A percentile compares a stretch with the other conserved stretches of the same genome.
Conservation (phyloP, 2,113 vertebrate genomes). For the Capreolus pygargus region DNA sequence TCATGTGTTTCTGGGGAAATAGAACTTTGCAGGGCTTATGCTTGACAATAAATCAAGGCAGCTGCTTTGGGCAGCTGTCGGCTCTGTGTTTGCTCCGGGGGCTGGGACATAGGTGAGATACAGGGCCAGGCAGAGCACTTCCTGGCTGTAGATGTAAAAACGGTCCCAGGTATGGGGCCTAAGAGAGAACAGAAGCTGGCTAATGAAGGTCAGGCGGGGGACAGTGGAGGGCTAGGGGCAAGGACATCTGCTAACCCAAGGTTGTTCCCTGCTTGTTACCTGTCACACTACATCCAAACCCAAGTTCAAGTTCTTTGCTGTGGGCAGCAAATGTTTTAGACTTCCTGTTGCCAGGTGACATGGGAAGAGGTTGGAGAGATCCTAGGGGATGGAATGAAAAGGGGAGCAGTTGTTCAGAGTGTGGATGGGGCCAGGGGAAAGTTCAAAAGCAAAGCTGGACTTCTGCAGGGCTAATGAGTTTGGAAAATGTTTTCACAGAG, state of each 20-base stretch:
- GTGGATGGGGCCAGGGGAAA: not conserved
- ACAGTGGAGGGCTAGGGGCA: not conserved
- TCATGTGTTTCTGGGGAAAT: conserved; percentile 53
- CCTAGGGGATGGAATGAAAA: not conserved
- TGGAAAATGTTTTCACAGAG: not conserved
- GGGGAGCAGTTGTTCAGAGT: not conserved
- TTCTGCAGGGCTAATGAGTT: not conserved
- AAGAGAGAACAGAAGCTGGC: not conserved
- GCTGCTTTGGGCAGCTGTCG: not conserved
- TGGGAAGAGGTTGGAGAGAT: not conserved
- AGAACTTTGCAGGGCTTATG: not conserved
- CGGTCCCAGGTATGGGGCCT: not conserved
- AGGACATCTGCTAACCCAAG: not conserved
- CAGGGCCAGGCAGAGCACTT: not conserved
- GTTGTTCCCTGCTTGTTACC: not conserved
- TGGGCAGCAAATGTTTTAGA: not conserved
- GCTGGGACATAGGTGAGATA: not conserved
- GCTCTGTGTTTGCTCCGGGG: not conserved
- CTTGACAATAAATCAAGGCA: not conserved
- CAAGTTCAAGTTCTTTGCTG: not conserved
- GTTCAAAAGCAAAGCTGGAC: not conserved
- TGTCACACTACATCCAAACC: not conserved
- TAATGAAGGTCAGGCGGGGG: not conserved
- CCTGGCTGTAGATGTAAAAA: not conserved
- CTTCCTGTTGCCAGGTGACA: not conserved